A percentile compares a stretch with the other conserved stretches of the same genome.
phyloP scores from a whole-genome alignment of 2,888 invertebrate species.

The Cephalotes varians region DNA sequence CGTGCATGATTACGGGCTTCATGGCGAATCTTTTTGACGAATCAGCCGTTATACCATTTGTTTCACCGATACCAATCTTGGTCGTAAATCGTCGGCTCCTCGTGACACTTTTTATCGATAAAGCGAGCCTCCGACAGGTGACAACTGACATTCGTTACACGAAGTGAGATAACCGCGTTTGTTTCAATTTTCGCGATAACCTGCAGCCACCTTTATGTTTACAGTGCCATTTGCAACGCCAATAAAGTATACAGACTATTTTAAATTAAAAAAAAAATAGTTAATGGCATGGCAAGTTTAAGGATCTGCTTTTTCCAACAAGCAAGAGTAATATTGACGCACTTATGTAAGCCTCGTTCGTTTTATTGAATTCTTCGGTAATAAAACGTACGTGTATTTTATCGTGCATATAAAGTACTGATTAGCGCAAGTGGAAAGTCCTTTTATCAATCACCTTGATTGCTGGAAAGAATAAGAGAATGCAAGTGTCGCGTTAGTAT shows the following conservation, averaged over 20 bases:
- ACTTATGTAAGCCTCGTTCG: background rate
- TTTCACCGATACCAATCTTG: conserved; percentile 56
- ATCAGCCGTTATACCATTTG: conserved; percentile 55
- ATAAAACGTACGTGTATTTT: background rate
- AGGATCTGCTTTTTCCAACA: background rate
- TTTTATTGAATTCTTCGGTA: conserved; percentile 10
- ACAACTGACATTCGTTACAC: conserved; percentile 68
- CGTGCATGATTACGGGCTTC: conserved; percentile 26
- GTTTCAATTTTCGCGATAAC: conserved; percentile 52
- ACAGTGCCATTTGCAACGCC: conserved; percentile 23
- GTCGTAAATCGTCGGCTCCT: conserved; percentile 61
- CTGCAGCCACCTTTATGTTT: conserved; percentile 43
- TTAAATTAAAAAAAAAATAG: background rate
- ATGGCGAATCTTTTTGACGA: conserved; percentile 49
- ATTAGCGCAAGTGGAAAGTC: conserved; percentile 33
- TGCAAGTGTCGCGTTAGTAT: conserved; percentile 57
- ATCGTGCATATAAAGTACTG: conserved; percentile 5
- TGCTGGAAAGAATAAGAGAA: conserved; percentile 33
- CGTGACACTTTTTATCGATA: conserved; percentile 63
- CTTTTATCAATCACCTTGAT: conserved; percentile 57
- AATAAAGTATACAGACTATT: background rate
- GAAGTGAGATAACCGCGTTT: conserved; percentile 34
- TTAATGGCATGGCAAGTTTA: background rate
- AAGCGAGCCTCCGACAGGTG: conserved; percentile 51
- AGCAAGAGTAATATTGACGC: background rate